Evolutionary conservation across 2,797 vertebrate species (phyloP).

Genomic region (Propithecus deckenii): DNA sequence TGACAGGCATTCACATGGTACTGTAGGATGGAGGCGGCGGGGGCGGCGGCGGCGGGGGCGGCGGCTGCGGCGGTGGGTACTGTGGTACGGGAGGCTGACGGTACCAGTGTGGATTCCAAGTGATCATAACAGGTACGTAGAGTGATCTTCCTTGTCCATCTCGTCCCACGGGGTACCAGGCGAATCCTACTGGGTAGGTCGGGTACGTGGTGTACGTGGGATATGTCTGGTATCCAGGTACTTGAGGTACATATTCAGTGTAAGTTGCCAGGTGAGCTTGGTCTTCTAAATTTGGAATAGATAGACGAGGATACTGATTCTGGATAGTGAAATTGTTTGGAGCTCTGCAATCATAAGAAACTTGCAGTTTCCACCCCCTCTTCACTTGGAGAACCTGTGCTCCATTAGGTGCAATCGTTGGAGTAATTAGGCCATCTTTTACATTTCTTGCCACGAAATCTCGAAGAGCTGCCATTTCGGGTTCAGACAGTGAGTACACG

Average conservation of each 20-base stretch:
- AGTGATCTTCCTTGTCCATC: constrained; percentile 67
- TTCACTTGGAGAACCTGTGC: constrained; percentile 77
- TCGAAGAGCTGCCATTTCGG: constrained; percentile 72
- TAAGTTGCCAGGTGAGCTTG: constrained; percentile 73
- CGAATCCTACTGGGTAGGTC: constrained; percentile 70
- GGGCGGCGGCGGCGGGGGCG: accelerated
- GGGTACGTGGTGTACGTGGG: constrained; percentile 36
- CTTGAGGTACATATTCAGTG: constrained; percentile 60
- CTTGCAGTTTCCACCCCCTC: constrained; percentile 76
- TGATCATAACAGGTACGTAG: constrained; percentile 72
- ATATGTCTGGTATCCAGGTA: constrained; percentile 53
- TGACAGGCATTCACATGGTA: constrained; percentile 18
- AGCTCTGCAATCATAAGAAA: constrained; percentile 66
- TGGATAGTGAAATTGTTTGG: constrained; percentile 71
- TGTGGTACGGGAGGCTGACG: constrained; percentile 70
- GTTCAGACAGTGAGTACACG: constrained; percentile 68
- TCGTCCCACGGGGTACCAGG: constrained; percentile 76
- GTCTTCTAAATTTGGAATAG: constrained; percentile 72
- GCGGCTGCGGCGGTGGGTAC: constrained; percentile 58
- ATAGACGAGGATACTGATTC: constrained; percentile 70
- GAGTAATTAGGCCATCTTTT: constrained; percentile 72
- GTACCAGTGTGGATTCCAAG: constrained; percentile 71
- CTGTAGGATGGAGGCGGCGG: constrained; percentile 57
- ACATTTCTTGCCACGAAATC: constrained; percentile 74
- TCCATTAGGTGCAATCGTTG: constrained; percentile 59